Percentiles rank a stretch among this genome's conserved stretches.
Evolutionary conservation across 2,888 invertebrate species (phyloP).

Genomic region (Leptinotarsa peninsularis): DNA sequence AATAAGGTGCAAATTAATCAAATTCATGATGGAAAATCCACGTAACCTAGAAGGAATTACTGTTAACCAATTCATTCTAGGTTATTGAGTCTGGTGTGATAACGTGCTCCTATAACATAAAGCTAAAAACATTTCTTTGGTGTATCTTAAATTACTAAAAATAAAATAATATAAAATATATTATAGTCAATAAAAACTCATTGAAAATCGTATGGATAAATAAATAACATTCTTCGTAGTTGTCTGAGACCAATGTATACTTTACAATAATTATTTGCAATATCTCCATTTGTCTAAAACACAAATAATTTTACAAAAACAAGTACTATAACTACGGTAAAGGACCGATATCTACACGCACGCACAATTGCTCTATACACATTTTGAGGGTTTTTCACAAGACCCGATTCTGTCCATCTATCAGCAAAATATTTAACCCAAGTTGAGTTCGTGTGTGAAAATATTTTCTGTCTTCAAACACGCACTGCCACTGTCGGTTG

Average conservation of each 20-base stretch:
- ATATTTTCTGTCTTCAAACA: conserved; percentile 74
- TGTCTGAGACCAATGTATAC: conserved; percentile 63
- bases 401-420: conserved; percentile 37
- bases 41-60: conserved; percentile 33
- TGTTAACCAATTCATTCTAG: conserved; percentile 31
- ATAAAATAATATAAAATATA: conserved; percentile 63
- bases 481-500: conserved; percentile 75
- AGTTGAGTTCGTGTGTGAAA: conserved; percentile 62
- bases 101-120: conserved; percentile 42
- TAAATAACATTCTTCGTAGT: conserved; percentile 62
- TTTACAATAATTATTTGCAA: conserved; percentile 47
- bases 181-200: conserved; percentile 58
- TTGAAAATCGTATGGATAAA: conserved; percentile 58
- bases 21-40: conserved; percentile 37
- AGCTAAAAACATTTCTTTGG: conserved; percentile 65
- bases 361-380: conserved; percentile 41
- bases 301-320: conserved; percentile 49
- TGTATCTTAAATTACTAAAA: conserved; percentile 64
- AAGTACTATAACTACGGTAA: conserved; percentile 45
- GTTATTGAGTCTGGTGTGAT: conserved; percentile 42
- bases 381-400: conserved; percentile 34
- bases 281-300: conserved; percentile 43
- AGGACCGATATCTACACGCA: conserved; percentile 53
- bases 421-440: conserved; percentile 48
- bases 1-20: conserved; percentile 36